Percentiles rank a stretch among this genome's conserved stretches.
These are phyloP conservation scores for Lycocerus yunnanus DNA, from an alignment of 2,888 invertebrate genomes.

Conservation along the genomic window DNA sequence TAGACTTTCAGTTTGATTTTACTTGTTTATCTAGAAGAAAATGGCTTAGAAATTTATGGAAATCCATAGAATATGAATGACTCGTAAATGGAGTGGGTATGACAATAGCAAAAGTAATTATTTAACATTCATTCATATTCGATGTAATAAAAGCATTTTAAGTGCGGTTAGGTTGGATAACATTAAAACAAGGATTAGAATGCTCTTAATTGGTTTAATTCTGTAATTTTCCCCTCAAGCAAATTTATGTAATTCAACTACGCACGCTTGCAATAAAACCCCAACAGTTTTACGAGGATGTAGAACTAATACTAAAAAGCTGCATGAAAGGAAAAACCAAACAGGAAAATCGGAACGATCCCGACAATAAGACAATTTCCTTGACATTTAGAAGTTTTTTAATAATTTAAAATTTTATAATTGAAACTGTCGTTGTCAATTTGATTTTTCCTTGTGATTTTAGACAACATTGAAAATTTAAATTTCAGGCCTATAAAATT, in stretches of 20 bases:
- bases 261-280: not conserved
- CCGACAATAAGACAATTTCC: not conserved
- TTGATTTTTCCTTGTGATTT: not conserved
- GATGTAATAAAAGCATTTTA: not conserved
- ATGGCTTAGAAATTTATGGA: no score
- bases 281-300: not conserved
- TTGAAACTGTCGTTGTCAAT: not conserved
- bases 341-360: not conserved
- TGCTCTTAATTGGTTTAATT: not conserved
- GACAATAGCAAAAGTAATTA: not conserved
- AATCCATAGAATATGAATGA: no score
- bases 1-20: no score
- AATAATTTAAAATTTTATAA: not conserved
- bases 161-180: not conserved
- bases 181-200: not conserved
- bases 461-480: not conserved
- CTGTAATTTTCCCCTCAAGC: not conserved
- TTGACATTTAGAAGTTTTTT: not conserved
- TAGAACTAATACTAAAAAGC: not conserved
- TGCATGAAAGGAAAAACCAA: not conserved
- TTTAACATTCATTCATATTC: not conserved
- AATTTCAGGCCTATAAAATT: not conserved
- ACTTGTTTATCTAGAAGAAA: no score
- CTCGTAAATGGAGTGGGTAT: no score
- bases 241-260: not conserved